These are phyloP conservation scores for Crotalus horridus DNA, from an alignment of 2,113 vertebrate genomes.

Conservation along the genomic window DNA sequence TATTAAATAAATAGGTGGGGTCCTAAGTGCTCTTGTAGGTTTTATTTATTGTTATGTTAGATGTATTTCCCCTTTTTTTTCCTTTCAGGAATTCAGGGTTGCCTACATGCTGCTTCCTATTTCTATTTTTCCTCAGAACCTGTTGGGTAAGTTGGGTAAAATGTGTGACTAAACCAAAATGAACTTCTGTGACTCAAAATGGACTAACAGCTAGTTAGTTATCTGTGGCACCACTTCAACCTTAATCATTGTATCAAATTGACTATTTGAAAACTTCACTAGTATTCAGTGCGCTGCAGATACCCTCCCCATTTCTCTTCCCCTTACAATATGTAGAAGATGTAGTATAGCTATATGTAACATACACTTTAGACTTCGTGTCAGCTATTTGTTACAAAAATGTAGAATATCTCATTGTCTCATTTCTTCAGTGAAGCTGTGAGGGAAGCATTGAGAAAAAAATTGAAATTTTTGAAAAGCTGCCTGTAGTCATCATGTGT, in stretches of 20 bases:
- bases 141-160: background rate
- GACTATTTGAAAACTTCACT: background rate
- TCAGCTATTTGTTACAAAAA: background rate
- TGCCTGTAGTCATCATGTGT: too few relatives aligned
- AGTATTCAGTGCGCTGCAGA: background rate
- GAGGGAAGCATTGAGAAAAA: background rate
- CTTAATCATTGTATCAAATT: background rate
- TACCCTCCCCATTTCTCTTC: background rate
- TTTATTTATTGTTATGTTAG: background rate
- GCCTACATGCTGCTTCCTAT: background rate
- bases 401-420: background rate
- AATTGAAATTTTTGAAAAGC: background rate
- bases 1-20: slow-evolving; percentile 16
- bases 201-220: background rate
- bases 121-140: background rate
- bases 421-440: background rate
- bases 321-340: background rate
- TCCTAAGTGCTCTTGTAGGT: background rate
- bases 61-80: background rate
- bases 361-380: background rate
- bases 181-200: background rate
- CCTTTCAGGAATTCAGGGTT: background rate
- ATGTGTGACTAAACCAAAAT: background rate
- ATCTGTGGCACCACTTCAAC: background rate
- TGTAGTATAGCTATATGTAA: background rate